Conservation (phyloP, 2,113 vertebrate genomes). For the Origma solitaria region DNA sequence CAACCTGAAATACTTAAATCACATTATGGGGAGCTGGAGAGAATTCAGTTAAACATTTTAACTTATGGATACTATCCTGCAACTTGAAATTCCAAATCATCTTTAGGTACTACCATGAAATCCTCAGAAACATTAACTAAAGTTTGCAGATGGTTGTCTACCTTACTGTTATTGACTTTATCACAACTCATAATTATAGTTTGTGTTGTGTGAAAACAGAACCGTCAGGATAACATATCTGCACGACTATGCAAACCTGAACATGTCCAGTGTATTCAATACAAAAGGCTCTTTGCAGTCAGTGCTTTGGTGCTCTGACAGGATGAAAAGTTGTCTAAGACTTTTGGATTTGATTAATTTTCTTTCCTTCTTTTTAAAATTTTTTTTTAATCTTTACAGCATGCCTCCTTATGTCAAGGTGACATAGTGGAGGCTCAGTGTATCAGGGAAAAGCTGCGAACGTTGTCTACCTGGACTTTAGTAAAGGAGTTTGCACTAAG, state of each 20-base stretch:
- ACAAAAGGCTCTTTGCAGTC: not conserved
- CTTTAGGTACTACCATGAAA: not conserved
- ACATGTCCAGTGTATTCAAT: not conserved
- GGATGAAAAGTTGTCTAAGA: not conserved
- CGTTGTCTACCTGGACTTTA: not conserved
- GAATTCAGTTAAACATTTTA: not conserved
- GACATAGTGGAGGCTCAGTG: too few relatives aligned
- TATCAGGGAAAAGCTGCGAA: not conserved
- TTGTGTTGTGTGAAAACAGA: not conserved
- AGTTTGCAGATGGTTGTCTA: not conserved
- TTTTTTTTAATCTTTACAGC: not conserved
- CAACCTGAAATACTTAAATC: not conserved
- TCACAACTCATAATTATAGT: not conserved
- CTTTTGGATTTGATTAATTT: not conserved
- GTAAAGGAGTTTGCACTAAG: not conserved
- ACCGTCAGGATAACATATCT: not conserved
- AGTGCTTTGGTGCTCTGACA: not conserved
- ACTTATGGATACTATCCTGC: not conserved
- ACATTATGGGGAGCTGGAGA: not conserved
- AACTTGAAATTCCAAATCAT: not conserved
- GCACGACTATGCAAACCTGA: constrained; percentile 7
- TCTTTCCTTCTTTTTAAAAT: too few relatives aligned
- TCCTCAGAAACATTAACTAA: not conserved
- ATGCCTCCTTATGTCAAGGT: not conserved
- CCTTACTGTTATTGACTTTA: not conserved